These are phyloP conservation scores for Zosterops lateralis DNA, from an alignment of 2,113 vertebrate genomes.

Conservation along the genomic window DNA sequence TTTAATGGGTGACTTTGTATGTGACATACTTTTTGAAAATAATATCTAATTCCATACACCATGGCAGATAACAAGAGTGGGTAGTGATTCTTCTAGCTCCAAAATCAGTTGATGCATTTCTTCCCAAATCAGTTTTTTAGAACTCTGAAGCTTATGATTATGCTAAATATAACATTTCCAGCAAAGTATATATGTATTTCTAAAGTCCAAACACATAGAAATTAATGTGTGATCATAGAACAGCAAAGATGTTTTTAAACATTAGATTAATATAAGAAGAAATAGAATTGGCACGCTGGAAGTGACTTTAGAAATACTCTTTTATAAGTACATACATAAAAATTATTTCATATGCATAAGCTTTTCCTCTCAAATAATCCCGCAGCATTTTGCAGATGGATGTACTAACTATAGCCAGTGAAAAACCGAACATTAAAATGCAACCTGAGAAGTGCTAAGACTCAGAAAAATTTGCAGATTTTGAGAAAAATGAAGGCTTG, in stretches of 20 bases:
- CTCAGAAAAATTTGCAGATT: background rate
- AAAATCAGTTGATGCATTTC: background rate
- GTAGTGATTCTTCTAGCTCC: background rate
- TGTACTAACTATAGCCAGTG: background rate
- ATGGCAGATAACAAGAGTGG: background rate
- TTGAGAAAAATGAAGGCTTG: background rate
- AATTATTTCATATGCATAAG: conserved; percentile 1
- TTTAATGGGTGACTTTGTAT: background rate
- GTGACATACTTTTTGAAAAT: background rate
- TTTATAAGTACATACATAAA: background rate
- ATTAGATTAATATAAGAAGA: background rate
- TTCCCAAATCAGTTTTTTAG: background rate
- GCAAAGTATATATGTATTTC: background rate
- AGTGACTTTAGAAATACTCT: background rate
- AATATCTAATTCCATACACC: background rate
- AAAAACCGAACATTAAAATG: conserved; percentile 14
- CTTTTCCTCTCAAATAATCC: conserved; percentile 31
- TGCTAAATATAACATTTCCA: background rate
- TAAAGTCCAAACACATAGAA: background rate
- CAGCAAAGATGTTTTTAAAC: background rate
- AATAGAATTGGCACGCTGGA: background rate
- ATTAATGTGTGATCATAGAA: background rate
- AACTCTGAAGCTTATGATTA: background rate
- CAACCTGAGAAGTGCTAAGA: background rate
- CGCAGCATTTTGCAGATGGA: background rate